Base-by-base conservation (phyloP, 2,113 vertebrate species). In the Gasterosteus nipponicus region DNA sequence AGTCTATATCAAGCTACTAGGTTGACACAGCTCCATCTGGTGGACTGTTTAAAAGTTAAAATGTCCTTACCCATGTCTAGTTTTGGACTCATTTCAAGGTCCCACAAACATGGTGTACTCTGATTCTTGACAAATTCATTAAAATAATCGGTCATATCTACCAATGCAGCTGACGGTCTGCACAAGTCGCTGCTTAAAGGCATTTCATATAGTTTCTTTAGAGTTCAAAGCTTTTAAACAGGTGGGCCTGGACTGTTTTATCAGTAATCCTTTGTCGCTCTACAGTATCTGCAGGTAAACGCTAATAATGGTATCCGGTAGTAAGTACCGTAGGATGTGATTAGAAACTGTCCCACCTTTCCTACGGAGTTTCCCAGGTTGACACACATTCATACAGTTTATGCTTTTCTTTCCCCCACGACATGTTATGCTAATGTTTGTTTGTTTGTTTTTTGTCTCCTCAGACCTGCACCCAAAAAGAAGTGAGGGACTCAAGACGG, bases 401-500 rank as follows among this genome's bases (percentile, higher is more conserved):
- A 39, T 57, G 11, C 47, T 41, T 10, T 58, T 42, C 35, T 7
- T 63, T 18, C 3, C 5, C 10, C 46, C 46, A 15, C 46, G 1
- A 49, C n/a, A 29, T 35, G 10, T 33, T 19, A 11, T 51, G 4
- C 14, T 59, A 39, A 73, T 44, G 0, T 1, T 5, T 7, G 22
- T 26, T 26, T 26, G 22, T 66, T 16, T n/a, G n/a, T n/a, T n/a
- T n/a, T 61, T 64, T 22, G 35, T 69, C 67, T 69, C 46, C 58
- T 46, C 88, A 97, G 96, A 91, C 94, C 96, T 14, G 89, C 95
- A 33, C 93, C 95, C 0, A 97, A 96, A 90, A 96, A 96, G 93
- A 95, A 96, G 83, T 94, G 91, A 93, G 33, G 26, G 38, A 77
- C 56, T 6, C 51, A 12, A 3, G 19, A 46, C 26, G 3, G 14